Percentiles rank a stretch among this genome's conserved stretches.
Evolutionary conservation across 2,888 invertebrate species (phyloP).

Genomic region (Ennomos quercinarius): DNA sequence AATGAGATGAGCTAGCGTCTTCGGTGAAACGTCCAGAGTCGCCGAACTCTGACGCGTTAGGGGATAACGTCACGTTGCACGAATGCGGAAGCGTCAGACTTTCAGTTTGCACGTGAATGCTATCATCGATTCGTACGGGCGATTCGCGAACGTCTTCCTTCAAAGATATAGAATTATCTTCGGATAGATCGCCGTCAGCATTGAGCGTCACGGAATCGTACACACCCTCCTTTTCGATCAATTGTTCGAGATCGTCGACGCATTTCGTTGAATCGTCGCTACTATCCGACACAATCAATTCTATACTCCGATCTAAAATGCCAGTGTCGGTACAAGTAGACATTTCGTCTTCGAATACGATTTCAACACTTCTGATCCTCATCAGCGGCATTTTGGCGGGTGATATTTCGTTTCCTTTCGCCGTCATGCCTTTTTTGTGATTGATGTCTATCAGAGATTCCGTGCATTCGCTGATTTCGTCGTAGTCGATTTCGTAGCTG

Average conservation of each 20-base stretch:
- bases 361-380: conserved; percentile 80
- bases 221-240: conserved; percentile 57
- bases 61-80: conserved; percentile 62
- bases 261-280: conserved; percentile 80
- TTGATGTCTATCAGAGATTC: conserved; percentile 60
- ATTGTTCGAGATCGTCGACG: conserved; percentile 70
- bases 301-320: conserved; percentile 68
- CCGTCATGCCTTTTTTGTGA: conserved; percentile 63
- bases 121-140: conserved; percentile 45
- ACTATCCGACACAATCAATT: conserved; percentile 67
- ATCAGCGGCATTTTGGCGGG: conserved; percentile 77
- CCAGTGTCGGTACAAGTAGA: conserved; percentile 74
- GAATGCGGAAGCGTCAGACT: conserved; percentile 49
- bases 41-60: conserved; percentile 68
- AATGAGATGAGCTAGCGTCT: conserved; percentile 71
- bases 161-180: conserved; percentile 66
- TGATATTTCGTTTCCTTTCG: conserved; percentile 74
- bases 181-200: conserved; percentile 73
- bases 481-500: conserved; percentile 80
- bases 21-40: conserved; percentile 78
- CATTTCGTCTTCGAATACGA: conserved; percentile 80
- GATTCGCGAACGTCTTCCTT: conserved; percentile 53
- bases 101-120: conserved; percentile 56
- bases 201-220: conserved; percentile 74
- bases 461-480: conserved; percentile 75